Evolutionary conservation across 2,888 invertebrate species (phyloP).

Genomic region (Lithosia quadra): DNA sequence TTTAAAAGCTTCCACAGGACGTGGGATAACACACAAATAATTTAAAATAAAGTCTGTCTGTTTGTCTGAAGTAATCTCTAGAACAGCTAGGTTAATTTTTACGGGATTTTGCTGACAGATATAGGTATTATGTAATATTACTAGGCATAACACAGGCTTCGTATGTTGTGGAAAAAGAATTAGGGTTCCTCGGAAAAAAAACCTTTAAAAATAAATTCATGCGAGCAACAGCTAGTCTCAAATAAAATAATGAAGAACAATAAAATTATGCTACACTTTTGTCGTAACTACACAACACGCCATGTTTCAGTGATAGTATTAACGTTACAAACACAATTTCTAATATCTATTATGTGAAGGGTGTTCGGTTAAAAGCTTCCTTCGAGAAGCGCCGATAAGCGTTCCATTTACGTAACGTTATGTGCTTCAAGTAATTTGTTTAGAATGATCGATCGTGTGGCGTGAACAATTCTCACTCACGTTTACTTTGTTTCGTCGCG

Average conservation of each 20-base stretch:
- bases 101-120: no score
- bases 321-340: conserved; percentile 11
- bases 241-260: not conserved
- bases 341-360: conserved; percentile 11
- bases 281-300: not conserved
- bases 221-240: not conserved
- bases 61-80: no score
- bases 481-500: conserved; percentile 1
- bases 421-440: conserved; percentile 21
- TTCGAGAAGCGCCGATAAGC: conserved; percentile 13
- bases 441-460: conserved; percentile 16
- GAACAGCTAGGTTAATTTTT: no score
- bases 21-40: no score
- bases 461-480: conserved; percentile 7
- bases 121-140: no score
- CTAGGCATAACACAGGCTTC: no score
- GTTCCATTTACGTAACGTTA: conserved; percentile 9
- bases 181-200: no score
- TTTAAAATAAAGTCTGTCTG: no score
- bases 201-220: not conserved
- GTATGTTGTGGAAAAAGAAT: no score
- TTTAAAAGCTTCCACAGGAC: no score
- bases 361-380: conserved; percentile 16
- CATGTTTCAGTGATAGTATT: conserved; percentile 2
- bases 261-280: not conserved